phyloP scores from a whole-genome alignment of 53 echinoderm and acorn worm species.

The Pentamera pediparva region DNA sequence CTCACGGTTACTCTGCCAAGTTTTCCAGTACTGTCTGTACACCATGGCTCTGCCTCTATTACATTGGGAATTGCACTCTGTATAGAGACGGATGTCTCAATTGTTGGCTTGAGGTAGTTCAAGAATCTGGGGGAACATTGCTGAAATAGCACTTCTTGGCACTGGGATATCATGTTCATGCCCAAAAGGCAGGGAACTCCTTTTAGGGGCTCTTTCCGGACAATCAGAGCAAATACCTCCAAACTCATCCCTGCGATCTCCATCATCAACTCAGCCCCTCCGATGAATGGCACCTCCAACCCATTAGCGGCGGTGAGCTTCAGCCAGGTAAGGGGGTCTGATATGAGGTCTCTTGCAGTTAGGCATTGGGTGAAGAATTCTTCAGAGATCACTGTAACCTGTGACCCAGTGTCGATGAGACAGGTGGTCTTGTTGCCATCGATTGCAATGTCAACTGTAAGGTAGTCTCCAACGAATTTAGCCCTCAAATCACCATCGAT shows the following conservation, averaged over 20 bases:
- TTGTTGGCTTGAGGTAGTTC: no score
- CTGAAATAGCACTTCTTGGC: no score
- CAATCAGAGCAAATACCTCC: not conserved
- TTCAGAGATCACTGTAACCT: constrained; percentile 7
- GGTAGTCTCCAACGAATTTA: not conserved
- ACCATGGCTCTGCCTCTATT: not conserved
- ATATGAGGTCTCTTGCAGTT: no score
- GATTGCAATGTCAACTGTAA: not conserved
- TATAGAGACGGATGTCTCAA: no score
- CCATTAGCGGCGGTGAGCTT: constrained; percentile 23
- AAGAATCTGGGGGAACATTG: no score
- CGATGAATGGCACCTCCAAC: not conserved
- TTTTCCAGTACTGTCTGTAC: no score
- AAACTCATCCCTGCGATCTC: not conserved
- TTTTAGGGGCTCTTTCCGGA: not conserved
- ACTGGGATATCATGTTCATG: constrained; percentile 36
- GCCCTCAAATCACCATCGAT: not conserved
- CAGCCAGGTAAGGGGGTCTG: constrained; percentile 1
- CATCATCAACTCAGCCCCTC: not conserved
- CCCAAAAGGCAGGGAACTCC: constrained; percentile 16
- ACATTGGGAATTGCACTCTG: no score
- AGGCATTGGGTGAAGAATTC: not conserved
- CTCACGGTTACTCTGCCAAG: not conserved
- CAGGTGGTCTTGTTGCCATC: not conserved
- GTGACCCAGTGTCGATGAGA: constrained; percentile 24